Conservation (phyloP, 2,113 vertebrate species). For the Aptenodytes patagonicus region DNA sequence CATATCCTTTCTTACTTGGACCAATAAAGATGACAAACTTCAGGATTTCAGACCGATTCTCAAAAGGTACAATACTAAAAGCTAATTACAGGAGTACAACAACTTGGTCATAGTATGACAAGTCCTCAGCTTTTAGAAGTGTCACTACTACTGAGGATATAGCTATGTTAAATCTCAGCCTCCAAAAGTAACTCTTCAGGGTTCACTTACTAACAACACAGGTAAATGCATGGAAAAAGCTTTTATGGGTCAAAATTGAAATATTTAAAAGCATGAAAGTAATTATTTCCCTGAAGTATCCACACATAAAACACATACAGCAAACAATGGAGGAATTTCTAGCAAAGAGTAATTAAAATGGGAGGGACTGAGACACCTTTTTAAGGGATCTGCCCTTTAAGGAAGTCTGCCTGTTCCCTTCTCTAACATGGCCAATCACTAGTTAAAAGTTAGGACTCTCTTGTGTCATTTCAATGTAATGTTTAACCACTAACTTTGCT, state of each 20-base stretch:
- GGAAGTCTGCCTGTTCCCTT: neutral
- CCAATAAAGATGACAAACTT: conserved; percentile 34
- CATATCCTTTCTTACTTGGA: neutral
- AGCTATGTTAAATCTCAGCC: neutral
- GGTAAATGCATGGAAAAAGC: neutral
- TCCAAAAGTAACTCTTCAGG: neutral
- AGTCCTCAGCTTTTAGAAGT: conserved; percentile 6
- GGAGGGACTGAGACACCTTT: neutral
- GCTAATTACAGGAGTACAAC: neutral
- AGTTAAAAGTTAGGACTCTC: neutral
- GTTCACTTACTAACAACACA: neutral
- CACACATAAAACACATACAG: neutral
- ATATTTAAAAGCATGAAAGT: neutral
- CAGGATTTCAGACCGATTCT: conserved; percentile 18
- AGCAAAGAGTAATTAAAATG: neutral
- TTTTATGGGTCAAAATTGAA: neutral
- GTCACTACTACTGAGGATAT: neutral
- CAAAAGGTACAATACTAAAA: neutral
- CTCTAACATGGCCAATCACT: neutral
- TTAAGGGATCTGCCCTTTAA: neutral
- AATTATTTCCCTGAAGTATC: neutral
- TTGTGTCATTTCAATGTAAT: neutral
- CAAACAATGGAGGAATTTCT: neutral
- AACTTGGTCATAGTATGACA: neutral
- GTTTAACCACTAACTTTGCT: neutral